Conservation (phyloP, 2,797 vertebrate genomes). For the Pristis pectinata region DNA sequence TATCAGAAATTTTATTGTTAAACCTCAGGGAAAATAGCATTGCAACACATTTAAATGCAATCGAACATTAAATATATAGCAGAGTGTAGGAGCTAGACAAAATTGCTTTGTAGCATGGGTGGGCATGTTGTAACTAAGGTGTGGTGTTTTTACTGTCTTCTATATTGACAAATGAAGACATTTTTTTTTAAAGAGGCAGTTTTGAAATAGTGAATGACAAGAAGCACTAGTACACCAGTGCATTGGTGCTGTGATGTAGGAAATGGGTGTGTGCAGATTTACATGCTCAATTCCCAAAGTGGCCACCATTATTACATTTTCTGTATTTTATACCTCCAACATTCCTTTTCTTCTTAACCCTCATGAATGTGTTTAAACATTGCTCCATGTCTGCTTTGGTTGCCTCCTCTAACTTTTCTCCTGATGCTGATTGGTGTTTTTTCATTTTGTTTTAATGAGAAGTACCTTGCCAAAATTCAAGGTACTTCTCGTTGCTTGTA, state of each 20-base stretch:
- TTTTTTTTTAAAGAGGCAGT: neutral
- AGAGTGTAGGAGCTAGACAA: neutral
- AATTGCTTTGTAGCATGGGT: neutral
- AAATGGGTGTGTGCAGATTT: neutral
- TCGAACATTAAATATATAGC: neutral
- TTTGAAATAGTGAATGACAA: neutral
- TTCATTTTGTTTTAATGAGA: too few species aligned
- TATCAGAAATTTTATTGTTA: neutral
- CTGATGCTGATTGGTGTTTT: too few species aligned
- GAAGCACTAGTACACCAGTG: neutral
- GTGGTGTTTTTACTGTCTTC: neutral
- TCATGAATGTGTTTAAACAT: neutral
- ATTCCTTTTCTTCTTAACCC: neutral
- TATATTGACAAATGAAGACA: conserved; percentile 1
- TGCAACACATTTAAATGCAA: neutral
- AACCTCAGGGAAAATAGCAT: neutral
- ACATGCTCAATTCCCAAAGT: neutral
- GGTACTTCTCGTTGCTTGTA: neutral
- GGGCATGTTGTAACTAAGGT: neutral
- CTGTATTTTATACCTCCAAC: neutral
- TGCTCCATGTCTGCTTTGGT: too few species aligned
- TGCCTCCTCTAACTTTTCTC: too few species aligned
- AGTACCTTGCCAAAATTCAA: too few species aligned
- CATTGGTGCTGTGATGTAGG: neutral
- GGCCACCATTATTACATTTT: too few species aligned